Evolutionary conservation across 1,140 invertebrate genomes (phyloP).

Genomic region (Drosophila ogumai): DNA sequence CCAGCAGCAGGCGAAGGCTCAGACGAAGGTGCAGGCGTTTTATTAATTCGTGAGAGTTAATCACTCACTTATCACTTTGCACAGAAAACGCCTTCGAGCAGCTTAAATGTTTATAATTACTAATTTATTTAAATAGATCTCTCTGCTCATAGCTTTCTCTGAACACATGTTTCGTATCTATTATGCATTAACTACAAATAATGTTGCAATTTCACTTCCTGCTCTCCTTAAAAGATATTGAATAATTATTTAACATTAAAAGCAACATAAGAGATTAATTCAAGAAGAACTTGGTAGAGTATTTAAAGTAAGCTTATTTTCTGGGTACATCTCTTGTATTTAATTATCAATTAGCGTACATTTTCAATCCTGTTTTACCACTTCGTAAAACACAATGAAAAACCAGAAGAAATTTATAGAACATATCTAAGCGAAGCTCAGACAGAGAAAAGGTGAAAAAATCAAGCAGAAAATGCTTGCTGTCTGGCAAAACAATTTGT

Average conservation of each 20-base stretch:
- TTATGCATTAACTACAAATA: neutral
- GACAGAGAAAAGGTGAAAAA: conserved; percentile 35
- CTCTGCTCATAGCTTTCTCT: conserved; percentile 9
- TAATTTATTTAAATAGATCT: conserved; percentile 2
- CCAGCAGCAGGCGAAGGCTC: neutral
- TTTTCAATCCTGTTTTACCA: neutral
- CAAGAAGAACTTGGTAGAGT: neutral
- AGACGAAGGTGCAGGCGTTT: neutral
- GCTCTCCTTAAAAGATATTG: too few relatives aligned
- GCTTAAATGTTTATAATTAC: conserved; percentile 13
- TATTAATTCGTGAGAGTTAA: conserved; percentile 34
- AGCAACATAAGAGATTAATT: too few relatives aligned
- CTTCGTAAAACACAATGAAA: neutral
- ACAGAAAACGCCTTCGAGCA: conserved; percentile 8
- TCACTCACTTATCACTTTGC: conserved; percentile 41
- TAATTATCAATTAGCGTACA: neutral
- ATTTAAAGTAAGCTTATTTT: too few relatives aligned
- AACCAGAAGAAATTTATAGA: conserved; percentile 4
- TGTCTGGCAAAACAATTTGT: conserved; percentile 59
- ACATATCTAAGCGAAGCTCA: neutral
- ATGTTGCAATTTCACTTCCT: neutral
- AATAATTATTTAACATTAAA: too few relatives aligned
- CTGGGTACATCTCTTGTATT: neutral
- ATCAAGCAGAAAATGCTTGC: conserved; percentile 25
- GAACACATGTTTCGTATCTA: neutral